Evolutionary conservation across 2,888 invertebrate species (phyloP).

Genomic region (Harpalus rubripes): DNA sequence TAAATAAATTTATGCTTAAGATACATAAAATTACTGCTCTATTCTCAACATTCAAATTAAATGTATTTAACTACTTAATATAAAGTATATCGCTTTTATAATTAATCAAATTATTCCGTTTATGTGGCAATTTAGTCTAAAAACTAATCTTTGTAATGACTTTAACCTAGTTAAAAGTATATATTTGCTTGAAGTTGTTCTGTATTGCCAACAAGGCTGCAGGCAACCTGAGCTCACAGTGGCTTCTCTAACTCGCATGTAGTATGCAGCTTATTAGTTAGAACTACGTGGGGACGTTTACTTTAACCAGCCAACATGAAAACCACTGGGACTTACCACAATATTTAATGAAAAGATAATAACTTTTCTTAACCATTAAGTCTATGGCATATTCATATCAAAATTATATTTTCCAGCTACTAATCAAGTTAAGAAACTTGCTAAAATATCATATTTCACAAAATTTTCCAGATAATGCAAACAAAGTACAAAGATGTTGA

Average conservation of each 20-base stretch:
- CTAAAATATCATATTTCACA: no score
- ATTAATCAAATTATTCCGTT: background rate
- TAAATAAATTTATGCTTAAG: no score
- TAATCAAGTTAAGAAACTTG: no score
- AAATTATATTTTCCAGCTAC: no score
- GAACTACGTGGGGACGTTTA: background rate
- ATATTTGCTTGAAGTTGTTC: background rate
- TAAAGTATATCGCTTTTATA: background rate
- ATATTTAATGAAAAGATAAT: background rate
- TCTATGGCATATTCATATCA: no score
- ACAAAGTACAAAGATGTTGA: no score
- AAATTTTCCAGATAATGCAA: no score
- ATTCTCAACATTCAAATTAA: no score
- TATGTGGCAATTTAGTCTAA: background rate
- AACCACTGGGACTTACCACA: background rate
- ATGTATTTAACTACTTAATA: background rate
- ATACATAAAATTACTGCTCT: no score
- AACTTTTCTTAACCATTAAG: no score
- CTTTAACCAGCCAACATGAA: background rate
- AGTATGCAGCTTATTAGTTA: background rate
- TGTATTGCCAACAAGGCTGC: background rate
- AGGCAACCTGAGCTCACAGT: background rate
- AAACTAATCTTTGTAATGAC: background rate
- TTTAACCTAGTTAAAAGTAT: background rate
- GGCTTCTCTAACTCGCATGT: background rate